phyloP scores from a whole-genome alignment of 1,140 invertebrate species.

The Macrosteles quadrilineatus region DNA sequence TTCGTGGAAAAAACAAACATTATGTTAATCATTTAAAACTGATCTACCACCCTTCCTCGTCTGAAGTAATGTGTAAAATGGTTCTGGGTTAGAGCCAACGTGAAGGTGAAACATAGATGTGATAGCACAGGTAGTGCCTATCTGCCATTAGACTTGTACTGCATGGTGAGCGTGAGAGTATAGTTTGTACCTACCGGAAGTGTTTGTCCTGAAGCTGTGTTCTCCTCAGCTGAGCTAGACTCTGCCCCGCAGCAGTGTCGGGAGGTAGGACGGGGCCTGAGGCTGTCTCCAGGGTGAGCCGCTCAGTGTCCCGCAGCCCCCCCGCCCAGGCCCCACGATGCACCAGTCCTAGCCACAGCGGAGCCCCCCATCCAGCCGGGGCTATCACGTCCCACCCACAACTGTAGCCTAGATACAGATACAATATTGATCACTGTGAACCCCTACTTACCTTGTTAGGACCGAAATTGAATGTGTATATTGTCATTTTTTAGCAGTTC shows the following conservation, averaged over 20 bases:
- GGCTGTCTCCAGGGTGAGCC: conserved; percentile 67
- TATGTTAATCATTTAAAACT: too few relatives aligned
- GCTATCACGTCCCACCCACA: conserved; percentile 86
- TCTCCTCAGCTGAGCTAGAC: conserved; percentile 46
- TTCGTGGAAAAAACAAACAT: too few relatives aligned
- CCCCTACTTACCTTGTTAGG: too few relatives aligned
- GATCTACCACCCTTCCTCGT: too few relatives aligned
- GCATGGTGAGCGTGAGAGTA: not conserved
- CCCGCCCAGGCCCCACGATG: conserved; percentile 77
- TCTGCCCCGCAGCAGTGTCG: conserved; percentile 64
- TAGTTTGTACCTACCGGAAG: conserved; percentile 52
- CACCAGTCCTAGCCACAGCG: conserved; percentile 81
- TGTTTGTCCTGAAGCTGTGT: conserved; percentile 56
- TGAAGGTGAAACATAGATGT: not conserved
- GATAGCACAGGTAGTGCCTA: not conserved
- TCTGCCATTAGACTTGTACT: not conserved
- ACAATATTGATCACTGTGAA: too few relatives aligned
- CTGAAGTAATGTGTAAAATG: too few relatives aligned
- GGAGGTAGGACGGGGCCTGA: conserved; percentile 61
- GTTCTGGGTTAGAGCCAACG: too few relatives aligned
- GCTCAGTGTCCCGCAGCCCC: conserved; percentile 73
- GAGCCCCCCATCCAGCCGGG: conserved; percentile 78
- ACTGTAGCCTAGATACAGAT: conserved; percentile 71
- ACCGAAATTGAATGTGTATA: too few relatives aligned
- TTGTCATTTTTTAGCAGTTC: too few relatives aligned